Conservation (phyloP, 2,888 invertebrate species). For the Petrolisthes cinctipes region DNA sequence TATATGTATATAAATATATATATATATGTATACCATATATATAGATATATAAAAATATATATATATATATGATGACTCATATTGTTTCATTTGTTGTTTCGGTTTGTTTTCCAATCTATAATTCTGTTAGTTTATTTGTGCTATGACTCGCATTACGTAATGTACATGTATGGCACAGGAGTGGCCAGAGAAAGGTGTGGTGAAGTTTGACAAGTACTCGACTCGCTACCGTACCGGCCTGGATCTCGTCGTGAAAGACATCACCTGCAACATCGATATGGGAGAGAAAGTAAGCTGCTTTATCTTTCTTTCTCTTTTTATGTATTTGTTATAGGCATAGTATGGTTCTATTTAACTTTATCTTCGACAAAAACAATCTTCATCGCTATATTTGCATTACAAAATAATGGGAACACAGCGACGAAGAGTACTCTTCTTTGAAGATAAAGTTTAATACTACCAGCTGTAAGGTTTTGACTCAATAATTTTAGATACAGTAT, state of each 20-base stretch:
- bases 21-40: too few species aligned
- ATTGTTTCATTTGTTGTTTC: too few species aligned
- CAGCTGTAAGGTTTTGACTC: not conserved
- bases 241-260: conserved; percentile 85
- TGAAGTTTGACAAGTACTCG: conserved; percentile 84
- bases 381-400: too few species aligned
- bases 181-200: conserved; percentile 87
- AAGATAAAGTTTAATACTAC: not conserved
- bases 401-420: too few species aligned
- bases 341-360: not conserved
- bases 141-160: not conserved
- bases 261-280: conserved; percentile 75
- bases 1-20: not conserved
- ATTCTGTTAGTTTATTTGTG: not conserved
- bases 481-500: not conserved
- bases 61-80: not conserved
- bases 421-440: not conserved
- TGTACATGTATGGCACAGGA: conserved; percentile 68
- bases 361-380: not conserved
- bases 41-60: too few species aligned
- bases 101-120: not conserved
- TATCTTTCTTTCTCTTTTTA: too few species aligned
- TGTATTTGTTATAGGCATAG: too few species aligned
- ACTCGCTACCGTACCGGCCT: conserved; percentile 88
- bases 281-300: conserved; percentile 73